These are phyloP conservation scores for Cylloceria caligata DNA, from an alignment of 2,888 invertebrate species.

Conservation along the genomic window DNA sequence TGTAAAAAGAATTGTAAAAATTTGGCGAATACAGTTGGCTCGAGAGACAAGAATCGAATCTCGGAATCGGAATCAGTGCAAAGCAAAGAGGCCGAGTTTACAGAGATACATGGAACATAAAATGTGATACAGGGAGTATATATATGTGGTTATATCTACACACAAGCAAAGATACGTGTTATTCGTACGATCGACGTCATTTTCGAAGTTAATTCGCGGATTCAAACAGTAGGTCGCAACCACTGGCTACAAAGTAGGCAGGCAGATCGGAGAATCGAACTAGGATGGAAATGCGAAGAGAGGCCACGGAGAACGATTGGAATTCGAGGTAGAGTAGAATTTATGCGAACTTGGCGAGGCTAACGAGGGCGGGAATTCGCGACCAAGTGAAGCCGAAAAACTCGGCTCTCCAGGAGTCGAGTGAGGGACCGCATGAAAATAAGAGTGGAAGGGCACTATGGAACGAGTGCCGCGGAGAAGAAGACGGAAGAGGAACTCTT, in stretches of 20 bases:
- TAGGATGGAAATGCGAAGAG: slow-evolving; percentile 46
- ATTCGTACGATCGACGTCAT: slow-evolving; percentile 8
- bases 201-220: slow-evolving; percentile 24
- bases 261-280: slow-evolving; percentile 55
- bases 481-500: slow-evolving; percentile 9
- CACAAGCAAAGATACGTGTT: not conserved
- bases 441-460: slow-evolving; percentile 36
- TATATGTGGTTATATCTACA: not conserved
- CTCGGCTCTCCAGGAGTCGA: slow-evolving; percentile 68
- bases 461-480: slow-evolving; percentile 12
- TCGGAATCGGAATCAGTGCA: slow-evolving; percentile 21
- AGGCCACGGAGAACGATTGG: slow-evolving; percentile 57
- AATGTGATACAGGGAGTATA: not conserved
- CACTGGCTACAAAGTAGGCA: slow-evolving; percentile 7
- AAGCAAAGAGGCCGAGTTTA: slow-evolving; percentile 13
- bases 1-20: slow-evolving; percentile 47
- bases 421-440: slow-evolving; percentile 56
- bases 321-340: slow-evolving; percentile 69
- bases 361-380: slow-evolving; percentile 67
- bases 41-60: slow-evolving; percentile 49
- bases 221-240: not conserved
- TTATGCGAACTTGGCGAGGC: slow-evolving; percentile 71
- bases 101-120: slow-evolving; percentile 1
- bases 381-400: slow-evolving; percentile 63
- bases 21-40: slow-evolving; percentile 59